Evolutionary conservation across 2,797 vertebrate species (phyloP), one percentile per base, ranked within the genome.

Genomic region (Poeciliopsis paucimaculata): DNA sequence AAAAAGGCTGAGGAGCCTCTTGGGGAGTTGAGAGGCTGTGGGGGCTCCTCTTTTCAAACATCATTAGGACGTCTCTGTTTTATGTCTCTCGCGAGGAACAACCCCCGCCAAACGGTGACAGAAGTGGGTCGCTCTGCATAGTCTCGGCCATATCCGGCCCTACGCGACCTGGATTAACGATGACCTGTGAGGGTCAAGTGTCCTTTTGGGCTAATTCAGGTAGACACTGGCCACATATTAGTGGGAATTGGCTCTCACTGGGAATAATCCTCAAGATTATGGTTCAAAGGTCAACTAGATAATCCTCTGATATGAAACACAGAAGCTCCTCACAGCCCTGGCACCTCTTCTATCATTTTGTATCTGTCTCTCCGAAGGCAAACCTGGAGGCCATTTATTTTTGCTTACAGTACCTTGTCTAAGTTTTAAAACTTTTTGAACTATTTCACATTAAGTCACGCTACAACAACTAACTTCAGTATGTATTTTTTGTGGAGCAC

Each of bases 161-260:
- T n/a, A 87, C 84, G 90, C 88, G 62, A 84, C 87, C 83, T 57
- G 89, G 92, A 94, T 95, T 95, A 93, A 82, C 80, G n/a, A 8
- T 94, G 94, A 93, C 94, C 95, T 66, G 72, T 0, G 15, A 79
- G 89, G 95, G 94, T 95, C 95, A 95, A 95, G 94, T 94, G 90
- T 90, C 90, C 86, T 90, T 94, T 93, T 84, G 85, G 91, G 91
- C 88, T 94, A 93, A 95, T 92, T 95, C 91, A 86, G 88, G 88
- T 91, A 90, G 93, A 93, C 93, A 91, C 88, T 90, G 86, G 90
- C 85, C 82, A 84, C 72, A 80, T 82, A 89, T 90, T 90, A 90
- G 89, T 93, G 88, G 90, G 91, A 94, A 94, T 83, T 89, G 87
- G 75, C n/a, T 83, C 81, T 89, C 43, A 62, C 77, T 84, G 87